Evolutionary conservation across 2,797 vertebrate genomes (phyloP).

Genomic region (Poeciliopsis turneri): DNA sequence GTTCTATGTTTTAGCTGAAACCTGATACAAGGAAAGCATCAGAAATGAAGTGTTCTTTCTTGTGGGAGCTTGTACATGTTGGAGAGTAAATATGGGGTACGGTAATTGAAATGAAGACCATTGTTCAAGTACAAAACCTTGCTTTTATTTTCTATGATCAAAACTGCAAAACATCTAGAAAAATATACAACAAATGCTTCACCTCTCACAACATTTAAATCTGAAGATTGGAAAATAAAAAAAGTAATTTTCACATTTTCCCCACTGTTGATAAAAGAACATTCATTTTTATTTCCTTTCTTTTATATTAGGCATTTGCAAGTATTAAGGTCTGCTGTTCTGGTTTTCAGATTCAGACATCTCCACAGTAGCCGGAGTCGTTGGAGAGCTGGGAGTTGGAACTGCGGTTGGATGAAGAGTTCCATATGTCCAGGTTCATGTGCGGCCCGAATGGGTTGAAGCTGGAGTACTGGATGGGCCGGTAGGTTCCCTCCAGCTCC

Average conservation of each 20-base stretch:
- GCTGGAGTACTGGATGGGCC: constrained; percentile 86
- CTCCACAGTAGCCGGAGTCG: constrained; percentile 95
- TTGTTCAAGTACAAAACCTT: constrained; percentile 81
- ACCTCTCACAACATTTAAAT: constrained; percentile 85
- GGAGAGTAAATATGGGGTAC: too few relatives aligned
- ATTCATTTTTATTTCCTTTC: constrained; percentile 77
- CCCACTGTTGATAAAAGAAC: constrained; percentile 80
- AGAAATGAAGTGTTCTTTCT: too few relatives aligned
- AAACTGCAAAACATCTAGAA: constrained; percentile 90
- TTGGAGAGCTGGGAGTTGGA: constrained; percentile 94
- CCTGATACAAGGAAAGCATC: too few relatives aligned
- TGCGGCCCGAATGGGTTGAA: constrained; percentile 97
- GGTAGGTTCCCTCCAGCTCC: constrained; percentile 85
- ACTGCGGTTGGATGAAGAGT: constrained; percentile 90
- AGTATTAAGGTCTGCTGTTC: constrained; percentile 44
- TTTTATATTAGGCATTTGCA: constrained; percentile 71
- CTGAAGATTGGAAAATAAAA: constrained; percentile 82
- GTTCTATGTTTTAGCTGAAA: too few relatives aligned
- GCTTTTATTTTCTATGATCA: constrained; percentile 83
- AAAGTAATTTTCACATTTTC: constrained; percentile 83
- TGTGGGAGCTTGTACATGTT: too few relatives aligned
- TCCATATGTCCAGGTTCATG: constrained; percentile 99
- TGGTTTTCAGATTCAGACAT: constrained; percentile 62
- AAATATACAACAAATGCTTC: constrained; percentile 88
- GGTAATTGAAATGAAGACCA: constrained; percentile 32